These are phyloP conservation scores for Lepus americanus DNA, from an alignment of 2,113 vertebrate genomes.

Conservation along the genomic window DNA sequence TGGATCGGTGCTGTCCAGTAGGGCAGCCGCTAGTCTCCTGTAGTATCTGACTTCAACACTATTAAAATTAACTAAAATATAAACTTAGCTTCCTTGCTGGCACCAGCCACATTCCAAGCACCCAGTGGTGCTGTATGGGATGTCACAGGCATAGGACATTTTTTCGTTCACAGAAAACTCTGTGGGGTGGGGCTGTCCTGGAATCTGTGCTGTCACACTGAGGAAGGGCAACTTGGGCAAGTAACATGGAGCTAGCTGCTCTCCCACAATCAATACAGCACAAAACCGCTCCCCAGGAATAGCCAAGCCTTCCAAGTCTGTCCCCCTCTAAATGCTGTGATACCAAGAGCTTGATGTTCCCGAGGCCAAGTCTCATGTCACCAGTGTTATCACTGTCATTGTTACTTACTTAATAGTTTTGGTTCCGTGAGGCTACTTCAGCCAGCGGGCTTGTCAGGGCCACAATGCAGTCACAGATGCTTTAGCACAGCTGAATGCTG, in stretches of 20 bases:
- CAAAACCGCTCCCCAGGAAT: not conserved
- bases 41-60: not conserved
- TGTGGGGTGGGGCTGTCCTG: not conserved
- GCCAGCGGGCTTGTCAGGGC: not conserved
- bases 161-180: not conserved
- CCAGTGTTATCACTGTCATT: no score
- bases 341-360: not conserved
- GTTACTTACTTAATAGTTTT: not conserved
- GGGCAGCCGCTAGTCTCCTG: not conserved
- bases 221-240: not conserved
- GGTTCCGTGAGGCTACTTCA: not conserved
- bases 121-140: not conserved
- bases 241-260: not conserved
- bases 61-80: constrained; percentile 24
- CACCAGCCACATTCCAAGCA: not conserved
- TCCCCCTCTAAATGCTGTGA: not conserved
- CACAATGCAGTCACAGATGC: not conserved
- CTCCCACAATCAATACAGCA: not conserved
- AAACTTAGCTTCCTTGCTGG: not conserved
- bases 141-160: not conserved
- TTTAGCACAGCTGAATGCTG: not conserved
- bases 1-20: not conserved
- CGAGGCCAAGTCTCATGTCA: not conserved
- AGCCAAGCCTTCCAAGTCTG: not conserved
- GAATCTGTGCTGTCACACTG: not conserved